These are phyloP conservation scores for Zoanthus sansibaricus DNA, from an alignment of 92 coral and sea anemone genomes.

Conservation along the genomic window DNA sequence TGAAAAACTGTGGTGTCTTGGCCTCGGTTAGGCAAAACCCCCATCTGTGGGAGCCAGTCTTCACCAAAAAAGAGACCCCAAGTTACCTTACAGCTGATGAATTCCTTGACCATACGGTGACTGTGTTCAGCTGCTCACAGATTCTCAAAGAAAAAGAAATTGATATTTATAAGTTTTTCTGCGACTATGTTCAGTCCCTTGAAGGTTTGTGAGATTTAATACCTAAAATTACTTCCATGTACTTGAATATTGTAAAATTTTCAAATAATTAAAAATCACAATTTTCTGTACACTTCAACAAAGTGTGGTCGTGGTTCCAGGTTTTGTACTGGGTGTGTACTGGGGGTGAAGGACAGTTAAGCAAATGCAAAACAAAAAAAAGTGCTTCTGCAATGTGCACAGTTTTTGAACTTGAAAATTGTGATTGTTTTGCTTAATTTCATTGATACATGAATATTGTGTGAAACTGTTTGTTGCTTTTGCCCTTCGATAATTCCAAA, in stretches of 20 bases:
- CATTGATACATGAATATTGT: background rate
- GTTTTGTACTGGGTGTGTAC: background rate
- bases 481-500: too few species aligned
- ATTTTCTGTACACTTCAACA: background rate
- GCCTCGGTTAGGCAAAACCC: slow-evolving; percentile 43
- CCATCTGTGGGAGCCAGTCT: slow-evolving; percentile 58
- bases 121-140: slow-evolving; percentile 16
- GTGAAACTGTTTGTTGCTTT: background rate
- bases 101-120: slow-evolving; percentile 37
- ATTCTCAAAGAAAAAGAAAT: slow-evolving; percentile 48
- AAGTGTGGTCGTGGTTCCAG: background rate
- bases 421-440: background rate
- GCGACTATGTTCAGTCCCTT: slow-evolving; percentile 48
- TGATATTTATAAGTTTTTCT: slow-evolving; percentile 50
- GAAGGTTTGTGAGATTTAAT: slow-evolving; percentile 39
- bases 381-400: background rate
- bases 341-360: background rate
- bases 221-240: background rate
- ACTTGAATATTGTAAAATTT: background rate
- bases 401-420: background rate
- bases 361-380: background rate
- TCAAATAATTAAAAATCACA: background rate
- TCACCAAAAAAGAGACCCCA: slow-evolving; percentile 11
- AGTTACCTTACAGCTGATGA: slow-evolving; percentile 31
- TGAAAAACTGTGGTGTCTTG: slow-evolving; percentile 52